Percentiles rank a stretch among this genome's conserved stretches.
Evolutionary conservation across 2,888 invertebrate species (phyloP).

Genomic region (Hirtodrosophila duncani): DNA sequence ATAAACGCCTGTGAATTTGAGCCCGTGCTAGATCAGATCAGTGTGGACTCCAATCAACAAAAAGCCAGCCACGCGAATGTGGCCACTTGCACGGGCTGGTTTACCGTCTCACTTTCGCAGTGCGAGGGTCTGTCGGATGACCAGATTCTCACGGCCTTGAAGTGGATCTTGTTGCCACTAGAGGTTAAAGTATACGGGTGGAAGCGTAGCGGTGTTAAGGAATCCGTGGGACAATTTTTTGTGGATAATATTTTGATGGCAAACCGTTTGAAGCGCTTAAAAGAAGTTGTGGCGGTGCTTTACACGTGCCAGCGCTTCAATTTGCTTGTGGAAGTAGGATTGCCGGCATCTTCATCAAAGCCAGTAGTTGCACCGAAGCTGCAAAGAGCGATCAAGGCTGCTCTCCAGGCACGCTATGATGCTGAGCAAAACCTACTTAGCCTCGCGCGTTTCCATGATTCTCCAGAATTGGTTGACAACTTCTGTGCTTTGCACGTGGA

Average conservation of each 20-base stretch:
- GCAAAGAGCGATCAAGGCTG: background rate
- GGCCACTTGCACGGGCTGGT: slow-evolving; percentile 34
- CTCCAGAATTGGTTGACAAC: background rate
- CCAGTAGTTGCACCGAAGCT: background rate
- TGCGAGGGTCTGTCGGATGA: slow-evolving; percentile 14
- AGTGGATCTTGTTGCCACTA: slow-evolving; percentile 26
- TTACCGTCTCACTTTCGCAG: slow-evolving; percentile 23
- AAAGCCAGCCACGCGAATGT: background rate
- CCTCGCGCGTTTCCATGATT: slow-evolving; percentile 32
- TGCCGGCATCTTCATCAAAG: background rate
- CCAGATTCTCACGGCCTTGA: slow-evolving; percentile 21
- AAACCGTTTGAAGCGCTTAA: slow-evolving; percentile 32
- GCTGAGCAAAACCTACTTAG: background rate
- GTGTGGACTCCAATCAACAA: background rate
- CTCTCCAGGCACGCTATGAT: slow-evolving; percentile 16
- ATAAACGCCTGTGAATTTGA: slow-evolving; percentile 9
- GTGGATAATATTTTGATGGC: slow-evolving; percentile 35
- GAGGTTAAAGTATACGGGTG: slow-evolving; percentile 21
- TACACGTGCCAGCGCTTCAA: slow-evolving; percentile 12
- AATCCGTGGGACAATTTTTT: slow-evolving; percentile 8
- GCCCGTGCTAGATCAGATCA: slow-evolving; percentile 12
- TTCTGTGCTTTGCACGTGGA: slow-evolving; percentile 29
- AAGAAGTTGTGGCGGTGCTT: slow-evolving; percentile 4
- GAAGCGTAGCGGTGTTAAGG: slow-evolving; percentile 8
- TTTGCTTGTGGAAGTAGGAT: slow-evolving; percentile 6